Conservation (phyloP, 2,113 vertebrate species). For the pig (Sus scrofa) region T2T-Sscrofa CM000812.6:210035501-210036000, state of each 20-base stretch:
- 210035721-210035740: conserved; percentile 9
- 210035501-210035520: conserved; percentile 1
- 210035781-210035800: conserved; percentile 15
- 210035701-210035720: conserved; percentile 55
- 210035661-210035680: conserved; percentile 12
- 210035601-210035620: conserved; percentile 51
- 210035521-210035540: conserved; percentile 41
- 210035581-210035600: conserved; percentile 54
- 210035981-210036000: conserved; percentile 3
- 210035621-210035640: conserved; percentile 57
- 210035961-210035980: background rate
- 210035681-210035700: conserved; percentile 35
- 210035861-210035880: background rate
- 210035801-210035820: conserved; percentile 38
- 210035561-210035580: conserved; percentile 40
- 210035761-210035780: conserved; percentile 15
- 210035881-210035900: background rate
- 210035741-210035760: conserved; percentile 13
- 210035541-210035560: conserved; percentile 29
- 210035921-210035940: background rate
- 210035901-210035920: background rate
- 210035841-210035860: background rate
- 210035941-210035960: background rate
- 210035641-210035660: conserved; percentile 31
- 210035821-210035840: background rate